Base-by-base conservation (phyloP, 2,797 vertebrate genomes). In the Neostethus bicornis region DNA sequence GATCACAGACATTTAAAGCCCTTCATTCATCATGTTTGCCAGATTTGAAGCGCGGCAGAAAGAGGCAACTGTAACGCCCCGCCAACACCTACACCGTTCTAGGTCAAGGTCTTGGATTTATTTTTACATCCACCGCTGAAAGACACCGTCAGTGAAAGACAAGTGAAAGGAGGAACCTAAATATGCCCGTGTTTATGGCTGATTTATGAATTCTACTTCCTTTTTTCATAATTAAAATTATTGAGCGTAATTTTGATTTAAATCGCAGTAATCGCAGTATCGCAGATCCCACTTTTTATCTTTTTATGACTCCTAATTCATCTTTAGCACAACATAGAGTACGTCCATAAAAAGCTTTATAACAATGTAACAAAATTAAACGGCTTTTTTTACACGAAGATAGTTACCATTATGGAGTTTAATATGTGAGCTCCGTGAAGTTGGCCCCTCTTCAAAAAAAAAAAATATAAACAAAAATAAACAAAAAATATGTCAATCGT, bases 1-100 rank as follows among this genome's bases (percentile, higher is more conserved):
- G 75, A 85, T 85, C 81, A 77, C 50, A 70, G 66, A 66, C 66
- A 67, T 78, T 82, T 76, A 77, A 62, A 72, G 81, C 58, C 66
- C 59, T 75, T 78, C 75, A 81, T 84, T 85, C 68, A 85, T 85
- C 79, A 81, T 60, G 49, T 12, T 61, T 23, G 34, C 70, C 66
- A 50, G 51, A 66, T 83, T 70, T 79, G 49, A 80, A 77, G 71
- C 63, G 34, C 70, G 61, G 77, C 49, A 81, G 71, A 70, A 52
- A 24, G 51, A 70, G 69, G 58, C 64, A 35, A 64, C 52, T 25
- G 65, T 67, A 68, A 61, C 54, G 60, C 35, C 59, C 42, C 3
- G 11, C 21, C 49, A 69, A 57, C 46, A 44, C 48, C 52, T 23
- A 2, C 60, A 8, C 50, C n/a, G 12, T 73, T 83, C 64, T 81